phyloP scores from a whole-genome alignment of 2,888 invertebrate genomes.

The Adelphocoris suturalis region DNA sequence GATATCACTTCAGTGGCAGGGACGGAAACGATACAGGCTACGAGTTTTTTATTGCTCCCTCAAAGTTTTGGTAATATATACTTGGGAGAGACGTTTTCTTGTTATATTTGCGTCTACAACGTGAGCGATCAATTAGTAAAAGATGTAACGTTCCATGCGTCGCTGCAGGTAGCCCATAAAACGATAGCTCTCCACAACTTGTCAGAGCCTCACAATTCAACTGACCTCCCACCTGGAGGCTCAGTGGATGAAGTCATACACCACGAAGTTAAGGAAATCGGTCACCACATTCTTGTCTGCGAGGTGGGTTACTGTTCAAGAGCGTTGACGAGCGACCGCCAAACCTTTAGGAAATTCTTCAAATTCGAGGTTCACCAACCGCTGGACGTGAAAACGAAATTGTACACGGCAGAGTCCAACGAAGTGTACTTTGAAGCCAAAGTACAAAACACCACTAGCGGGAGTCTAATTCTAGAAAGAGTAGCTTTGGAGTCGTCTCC shows the following conservation, averaged over 20 bases:
- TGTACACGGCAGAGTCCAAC: slow-evolving; percentile 89
- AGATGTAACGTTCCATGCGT: slow-evolving; percentile 89
- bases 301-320: slow-evolving; percentile 85
- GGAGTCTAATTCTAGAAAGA: slow-evolving; percentile 95
- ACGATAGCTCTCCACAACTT: not conserved
- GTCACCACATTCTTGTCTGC: slow-evolving; percentile 92
- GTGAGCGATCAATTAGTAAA: slow-evolving; percentile 91
- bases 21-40: slow-evolving; percentile 90
- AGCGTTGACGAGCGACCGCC: slow-evolving; percentile 77
- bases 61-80: slow-evolving; percentile 99
- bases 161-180: slow-evolving; percentile 53
- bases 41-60: slow-evolving; percentile 94
- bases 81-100: slow-evolving; percentile 98
- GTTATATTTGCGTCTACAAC: slow-evolving; percentile 98
- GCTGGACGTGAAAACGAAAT: slow-evolving; percentile 98
- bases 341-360: slow-evolving; percentile 97
- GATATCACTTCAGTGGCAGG: slow-evolving; percentile 91
- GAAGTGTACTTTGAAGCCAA: slow-evolving; percentile 87
- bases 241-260: slow-evolving; percentile 97
- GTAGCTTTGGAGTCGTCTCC: slow-evolving; percentile 95
- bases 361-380: slow-evolving; percentile 99
- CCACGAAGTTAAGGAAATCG: slow-evolving; percentile 99
- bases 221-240: slow-evolving; percentile 85
- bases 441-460: slow-evolving; percentile 95
- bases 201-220: slow-evolving; percentile 78